Evolutionary conservation across 2,797 vertebrate species (phyloP).

Genomic region (Pseudopleuronectes americanus): DNA sequence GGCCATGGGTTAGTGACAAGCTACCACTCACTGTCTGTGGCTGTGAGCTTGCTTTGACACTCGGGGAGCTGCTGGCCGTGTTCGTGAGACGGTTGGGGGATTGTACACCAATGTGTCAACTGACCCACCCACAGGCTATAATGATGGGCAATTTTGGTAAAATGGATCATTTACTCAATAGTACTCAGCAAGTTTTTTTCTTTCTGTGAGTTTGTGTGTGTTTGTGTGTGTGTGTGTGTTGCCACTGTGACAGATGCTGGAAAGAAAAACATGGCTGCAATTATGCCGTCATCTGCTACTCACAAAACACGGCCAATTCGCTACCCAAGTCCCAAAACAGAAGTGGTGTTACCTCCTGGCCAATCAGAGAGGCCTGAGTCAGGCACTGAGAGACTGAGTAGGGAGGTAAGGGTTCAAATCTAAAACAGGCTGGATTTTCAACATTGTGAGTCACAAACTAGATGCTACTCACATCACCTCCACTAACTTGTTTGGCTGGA

Average conservation of each 20-base stretch:
- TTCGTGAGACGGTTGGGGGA: neutral
- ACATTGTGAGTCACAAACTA: neutral
- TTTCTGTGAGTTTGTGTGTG: neutral
- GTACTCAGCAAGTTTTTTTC: neutral
- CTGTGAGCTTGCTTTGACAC: conserved; percentile 82
- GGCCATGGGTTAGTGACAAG: conserved; percentile 92
- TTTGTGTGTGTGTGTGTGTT: neutral
- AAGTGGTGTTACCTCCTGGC: conserved; percentile 84
- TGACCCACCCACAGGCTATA: neutral
- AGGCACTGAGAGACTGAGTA: conserved; percentile 61
- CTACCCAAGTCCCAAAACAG: conserved; percentile 85
- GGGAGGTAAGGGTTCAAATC: conserved; percentile 9
- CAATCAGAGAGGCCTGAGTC: conserved; percentile 77
- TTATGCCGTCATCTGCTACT: neutral
- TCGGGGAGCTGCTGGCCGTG: conserved; percentile 53
- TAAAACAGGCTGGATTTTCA: neutral
- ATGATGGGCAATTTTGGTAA: conserved; percentile 1
- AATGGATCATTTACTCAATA: conserved; percentile 1
- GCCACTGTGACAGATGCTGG: neutral
- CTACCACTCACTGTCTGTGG: conserved; percentile 85
- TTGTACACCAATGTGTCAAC: neutral
- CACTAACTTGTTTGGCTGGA: neutral
- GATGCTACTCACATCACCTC: neutral
- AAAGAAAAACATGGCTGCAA: conserved; percentile 24
- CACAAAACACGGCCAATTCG: conserved; percentile 27